A percentile compares a stretch with the other conserved stretches of the same genome.
Evolutionary conservation across 2,888 invertebrate genomes (phyloP).

Genomic region (Lochmaea capreae): DNA sequence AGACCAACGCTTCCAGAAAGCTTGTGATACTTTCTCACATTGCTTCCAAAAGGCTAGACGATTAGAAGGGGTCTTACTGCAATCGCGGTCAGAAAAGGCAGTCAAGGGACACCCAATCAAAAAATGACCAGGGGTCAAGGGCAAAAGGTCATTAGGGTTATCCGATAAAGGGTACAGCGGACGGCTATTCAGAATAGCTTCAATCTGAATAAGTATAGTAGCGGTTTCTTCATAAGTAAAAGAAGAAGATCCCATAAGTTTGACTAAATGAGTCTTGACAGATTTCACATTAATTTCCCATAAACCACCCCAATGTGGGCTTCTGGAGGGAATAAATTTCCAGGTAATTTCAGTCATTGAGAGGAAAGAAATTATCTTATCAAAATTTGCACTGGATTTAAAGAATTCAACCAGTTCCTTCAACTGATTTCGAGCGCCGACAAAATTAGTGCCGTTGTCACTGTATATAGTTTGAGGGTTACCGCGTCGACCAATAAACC

Average conservation of each 20-base stretch:
- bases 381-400: neutral
- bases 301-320: neutral
- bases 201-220: neutral
- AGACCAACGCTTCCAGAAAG: slow-evolving; percentile 19
- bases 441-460: no score
- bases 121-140: neutral
- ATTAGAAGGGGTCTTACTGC: neutral
- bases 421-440: neutral
- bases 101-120: slow-evolving; percentile 2
- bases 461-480: no score
- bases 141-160: neutral
- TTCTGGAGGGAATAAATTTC: neutral
- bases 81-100: neutral
- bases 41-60: slow-evolving; percentile 16
- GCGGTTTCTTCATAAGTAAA: neutral
- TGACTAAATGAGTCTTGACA: neutral
- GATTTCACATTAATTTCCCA: neutral
- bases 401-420: no score
- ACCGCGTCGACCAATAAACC: neutral
- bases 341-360: neutral
- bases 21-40: slow-evolving; percentile 3
- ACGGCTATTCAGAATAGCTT: neutral
- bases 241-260: neutral
- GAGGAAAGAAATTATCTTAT: neutral
- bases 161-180: neutral